Evolutionary conservation across 92 coral and sea anemone genomes (phyloP).

Genomic region (Parazoanthus atlanticus): DNA sequence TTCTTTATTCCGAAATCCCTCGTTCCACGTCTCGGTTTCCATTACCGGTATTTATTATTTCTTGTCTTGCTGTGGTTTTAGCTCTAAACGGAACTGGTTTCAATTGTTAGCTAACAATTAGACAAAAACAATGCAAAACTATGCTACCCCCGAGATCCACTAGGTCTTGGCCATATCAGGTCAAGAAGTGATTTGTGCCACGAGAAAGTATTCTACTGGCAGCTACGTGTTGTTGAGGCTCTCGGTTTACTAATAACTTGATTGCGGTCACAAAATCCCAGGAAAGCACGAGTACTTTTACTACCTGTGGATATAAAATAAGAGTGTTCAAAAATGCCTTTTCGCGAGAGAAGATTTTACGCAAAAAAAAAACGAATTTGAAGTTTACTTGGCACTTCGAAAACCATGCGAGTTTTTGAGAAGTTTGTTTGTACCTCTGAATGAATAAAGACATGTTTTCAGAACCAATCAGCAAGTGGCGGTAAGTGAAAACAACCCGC

Average conservation of each 20-base stretch:
- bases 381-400: background rate
- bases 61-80: background rate
- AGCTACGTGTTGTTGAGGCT: too few relatives aligned
- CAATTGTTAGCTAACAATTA: conserved; percentile 4
- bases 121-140: conserved; percentile 1
- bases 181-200: background rate
- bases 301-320: too few relatives aligned
- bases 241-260: background rate
- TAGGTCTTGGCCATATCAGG: background rate
- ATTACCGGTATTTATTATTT: background rate
- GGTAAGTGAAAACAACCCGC: conserved; percentile 24
- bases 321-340: background rate
- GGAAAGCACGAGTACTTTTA: background rate
- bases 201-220: background rate
- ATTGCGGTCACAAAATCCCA: background rate
- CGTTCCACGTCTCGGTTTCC: background rate
- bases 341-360: background rate
- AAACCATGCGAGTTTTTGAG: conserved; percentile 19
- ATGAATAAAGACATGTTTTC: conserved; percentile 24
- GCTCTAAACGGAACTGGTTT: conserved; percentile 9
- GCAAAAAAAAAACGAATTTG: background rate
- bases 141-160: background rate
- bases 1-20: background rate
- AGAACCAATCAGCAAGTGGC: conserved; percentile 29
- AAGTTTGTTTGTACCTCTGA: conserved; percentile 5